These are phyloP conservation scores for Heliconius sara DNA, from an alignment of 2,888 invertebrate species.

Conservation along the genomic window DNA sequence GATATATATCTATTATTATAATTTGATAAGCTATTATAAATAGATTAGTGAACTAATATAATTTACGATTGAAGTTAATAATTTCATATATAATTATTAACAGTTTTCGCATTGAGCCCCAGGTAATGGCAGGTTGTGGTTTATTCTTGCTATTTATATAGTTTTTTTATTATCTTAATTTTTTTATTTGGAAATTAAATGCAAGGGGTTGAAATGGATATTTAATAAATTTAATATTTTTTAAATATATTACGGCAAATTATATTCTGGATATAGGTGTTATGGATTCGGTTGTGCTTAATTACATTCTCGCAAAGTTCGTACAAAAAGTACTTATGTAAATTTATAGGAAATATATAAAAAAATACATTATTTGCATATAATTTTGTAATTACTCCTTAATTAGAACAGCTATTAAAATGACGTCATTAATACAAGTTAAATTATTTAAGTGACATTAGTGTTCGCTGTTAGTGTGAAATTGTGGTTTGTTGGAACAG, in stretches of 20 bases:
- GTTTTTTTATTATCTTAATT: no score
- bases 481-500: neutral
- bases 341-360: no score
- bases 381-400: neutral
- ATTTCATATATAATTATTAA: neutral
- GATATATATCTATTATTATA: neutral
- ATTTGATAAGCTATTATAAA: neutral
- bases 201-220: no score
- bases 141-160: no score
- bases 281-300: no score
- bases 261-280: no score
- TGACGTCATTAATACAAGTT: slow-evolving; percentile 4
- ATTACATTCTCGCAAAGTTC: no score
- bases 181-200: no score
- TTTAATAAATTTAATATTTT: no score
- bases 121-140: no score
- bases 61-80: neutral
- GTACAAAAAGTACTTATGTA: no score
- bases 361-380: neutral
- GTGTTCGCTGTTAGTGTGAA: neutral
- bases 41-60: neutral
- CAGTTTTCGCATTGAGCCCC: neutral
- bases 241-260: no score
- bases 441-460: neutral
- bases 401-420: slow-evolving; percentile 20